Evolutionary conservation across 2,113 vertebrate genomes (phyloP), one percentile per base, ranked within the genome.

Genomic region (Gnathonemus echidnorhynchus): DNA sequence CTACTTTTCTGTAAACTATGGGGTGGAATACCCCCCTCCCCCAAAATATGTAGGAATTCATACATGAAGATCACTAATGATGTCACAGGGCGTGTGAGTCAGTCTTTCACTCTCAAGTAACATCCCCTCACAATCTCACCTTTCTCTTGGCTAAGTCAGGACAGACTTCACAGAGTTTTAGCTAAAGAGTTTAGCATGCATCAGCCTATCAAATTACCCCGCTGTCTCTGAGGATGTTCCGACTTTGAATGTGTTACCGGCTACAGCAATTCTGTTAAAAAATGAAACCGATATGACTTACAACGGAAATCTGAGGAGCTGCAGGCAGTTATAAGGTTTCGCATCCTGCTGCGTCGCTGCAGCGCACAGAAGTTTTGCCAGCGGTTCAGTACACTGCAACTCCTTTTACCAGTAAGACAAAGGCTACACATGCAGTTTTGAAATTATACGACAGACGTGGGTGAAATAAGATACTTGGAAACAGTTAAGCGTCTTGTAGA

Each of bases 321-420:
- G 56, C 83, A 74, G 62, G 49, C 86, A 77, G 56, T 74, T 87
- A 52, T 45, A 52, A 50, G 56, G 89, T 90, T 90, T 90, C 89
- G 39, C 19, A 90, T 90, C 89, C 89, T 90, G 89, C 80, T 88
- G 49, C 11, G 86, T n/a, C 87, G 10, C 86, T 77, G 86, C 48
- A 48, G 52, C 45, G 13, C 13, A 86, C 39, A 50, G 35, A 58
- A 52, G 24, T 10, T 15, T n/a, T 35, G n/a, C 31, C 84, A 74
- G 85, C 11, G 48, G 42, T 86, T 46, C 24, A 49, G 10, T 27
- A 27, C n/a, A 7, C 42, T 45, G 53, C 77, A 58, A 46, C 11
- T n/a, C 10, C 27, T 39, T 52, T 42, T 39, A 80, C 83, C 45
- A 86, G 6, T 2, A 86, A 86, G 6, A 89, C 50, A 83, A 50